Evolutionary conservation across 2,113 vertebrate species (phyloP), one percentile per base, ranked within the genome.

Genomic region (Pandion haliaetus): DNA sequence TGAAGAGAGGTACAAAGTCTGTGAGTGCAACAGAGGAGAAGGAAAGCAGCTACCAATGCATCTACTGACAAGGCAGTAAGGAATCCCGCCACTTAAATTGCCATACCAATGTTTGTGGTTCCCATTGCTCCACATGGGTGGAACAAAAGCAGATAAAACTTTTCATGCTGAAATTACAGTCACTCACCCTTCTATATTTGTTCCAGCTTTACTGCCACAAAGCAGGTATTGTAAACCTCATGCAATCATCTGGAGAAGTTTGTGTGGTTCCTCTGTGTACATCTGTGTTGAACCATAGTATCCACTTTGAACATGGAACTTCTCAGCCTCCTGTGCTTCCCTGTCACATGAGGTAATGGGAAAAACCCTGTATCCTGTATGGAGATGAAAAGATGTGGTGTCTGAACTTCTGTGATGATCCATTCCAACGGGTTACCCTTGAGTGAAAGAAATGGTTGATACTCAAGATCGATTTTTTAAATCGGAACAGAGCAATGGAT

Each of bases 131-230:
- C 47, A 74, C 20, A 40, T 34, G 38, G n/a, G 17, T 26, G 36
- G 69, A 72, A 65, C 15, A 9, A 4, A 90, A 66, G 38, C 38
- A 77, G 26, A 62, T 49, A 85, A 91, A 85, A 26, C 8, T 78
- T 92, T 74, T 74, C 8, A 17, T 65, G 82, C 82, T 96, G 83
- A 72, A 91, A 87, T 95, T 95, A 44, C 14, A 82, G 86, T 91
- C 86, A 94, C n/a, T 89, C 73, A 90, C 29, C 36, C 36, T 81
- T 86, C 78, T 97, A 38, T 81, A 80, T 92, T 88, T 65, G 6
- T 74, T 92, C 83, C 85, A 82, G 72, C 86, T 97, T 86, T 94
- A 76, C 79, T 89, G 58, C 59, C 87, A 97, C 71, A 93, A 79
- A 85, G 63, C 66, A 74, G 74, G 47, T 85, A 89, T 36, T 70